Evolutionary conservation across 53 echinoderm and acorn worm genomes (phyloP), one percentile per base, ranked within the genome.

Genomic region (Echinometra lucunter): DNA sequence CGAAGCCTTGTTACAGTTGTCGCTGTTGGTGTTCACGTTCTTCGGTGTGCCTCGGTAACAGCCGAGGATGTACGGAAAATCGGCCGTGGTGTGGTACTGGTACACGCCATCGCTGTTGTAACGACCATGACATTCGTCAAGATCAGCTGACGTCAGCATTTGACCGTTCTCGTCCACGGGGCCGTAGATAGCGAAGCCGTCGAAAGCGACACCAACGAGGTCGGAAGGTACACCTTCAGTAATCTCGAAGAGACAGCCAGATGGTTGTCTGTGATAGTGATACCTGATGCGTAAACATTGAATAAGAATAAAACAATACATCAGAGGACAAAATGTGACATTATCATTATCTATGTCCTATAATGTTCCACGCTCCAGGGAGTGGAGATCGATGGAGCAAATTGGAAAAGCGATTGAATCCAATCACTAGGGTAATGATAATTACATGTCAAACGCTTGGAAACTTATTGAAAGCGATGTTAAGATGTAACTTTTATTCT

Each of bases 161-260:
- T n/a, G 75, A 38, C 97, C 97, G 66, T 96, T 57, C 87, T 97
- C 97, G 60, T 97, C 95, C 44, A 90, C 95, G 35, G 96, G 97
- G 11, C 96, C 97, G 94, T 97, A 97, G 69, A 97, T 97, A 37
- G 96, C 74, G 66, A 96, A 97, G 27, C 97, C 97, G 57, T 97
- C 97, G 55, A 91, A 74, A 1, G 97, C 97, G 49, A 97, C 95
- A 18, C 97, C 97, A 27, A 96, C 88, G 16, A 96, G 37, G 0
- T 89, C 78, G 9, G 96, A 96, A 1, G 96, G 57, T 5, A 32
- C 45, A 10, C 95, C 96, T 28, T 93, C 91, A 3, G 45, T 88
- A 40, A 95, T 85, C 88, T 91, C 44, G 87, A 95, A 96, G 80
- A 97, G 74, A 80, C 97, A 97, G 37, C 94, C 87, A 3, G 95